Percentiles rank a stretch among this genome's conserved stretches.
Evolutionary conservation across 2,888 invertebrate genomes (phyloP).

Genomic region (Lamproptera curius): DNA sequence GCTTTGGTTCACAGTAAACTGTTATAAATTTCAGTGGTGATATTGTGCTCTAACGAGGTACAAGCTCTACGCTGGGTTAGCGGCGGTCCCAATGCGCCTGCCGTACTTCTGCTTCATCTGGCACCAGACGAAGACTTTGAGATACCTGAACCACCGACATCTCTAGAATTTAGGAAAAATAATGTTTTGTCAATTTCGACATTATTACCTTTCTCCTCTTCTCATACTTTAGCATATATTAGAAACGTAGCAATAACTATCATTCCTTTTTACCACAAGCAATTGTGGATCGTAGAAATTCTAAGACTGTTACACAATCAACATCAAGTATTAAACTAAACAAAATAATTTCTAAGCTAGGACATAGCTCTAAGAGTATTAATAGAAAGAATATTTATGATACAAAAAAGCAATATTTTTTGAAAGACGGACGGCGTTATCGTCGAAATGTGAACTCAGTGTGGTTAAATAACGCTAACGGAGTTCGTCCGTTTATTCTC

Average conservation of each 20-base stretch:
- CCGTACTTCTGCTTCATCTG: conserved; percentile 26
- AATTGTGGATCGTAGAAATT: neutral
- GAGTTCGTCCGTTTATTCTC: conserved; percentile 23
- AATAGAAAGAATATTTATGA: neutral
- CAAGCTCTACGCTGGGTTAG: conserved; percentile 32
- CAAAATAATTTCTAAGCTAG: conserved; percentile 7
- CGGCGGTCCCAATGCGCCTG: conserved; percentile 11
- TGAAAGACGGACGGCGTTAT: neutral
- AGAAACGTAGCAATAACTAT: neutral
- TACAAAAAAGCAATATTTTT: neutral
- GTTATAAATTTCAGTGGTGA: conserved; percentile 15
- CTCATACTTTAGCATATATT: neutral
- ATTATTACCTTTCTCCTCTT: neutral
- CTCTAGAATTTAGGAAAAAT: neutral
- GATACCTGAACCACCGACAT: conserved; percentile 1
- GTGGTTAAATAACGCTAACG: neutral
- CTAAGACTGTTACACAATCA: neutral
- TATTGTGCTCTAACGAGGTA: conserved; percentile 25
- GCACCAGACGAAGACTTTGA: conserved; percentile 21
- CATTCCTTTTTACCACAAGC: neutral
- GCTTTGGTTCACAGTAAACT: too few relatives aligned
- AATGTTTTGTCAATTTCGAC: neutral
- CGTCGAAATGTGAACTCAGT: neutral
- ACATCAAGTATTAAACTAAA: neutral
- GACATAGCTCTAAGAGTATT: neutral